Conservation (phyloP, 2,113 vertebrate genomes). For the Spea multiplicata region DNA sequence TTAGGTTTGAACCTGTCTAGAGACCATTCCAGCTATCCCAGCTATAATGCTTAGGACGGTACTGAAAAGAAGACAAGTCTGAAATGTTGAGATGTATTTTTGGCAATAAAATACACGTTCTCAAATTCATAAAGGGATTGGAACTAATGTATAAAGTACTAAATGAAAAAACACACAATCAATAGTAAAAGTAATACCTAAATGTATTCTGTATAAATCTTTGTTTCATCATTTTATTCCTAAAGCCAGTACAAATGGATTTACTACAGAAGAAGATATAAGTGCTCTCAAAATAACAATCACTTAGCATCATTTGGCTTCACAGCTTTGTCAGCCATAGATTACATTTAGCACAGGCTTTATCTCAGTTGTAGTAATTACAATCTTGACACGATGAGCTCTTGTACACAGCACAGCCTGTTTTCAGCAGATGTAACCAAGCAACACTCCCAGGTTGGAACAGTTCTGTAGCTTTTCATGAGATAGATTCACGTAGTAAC, state of each 20-base stretch:
- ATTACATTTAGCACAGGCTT: conserved; percentile 66
- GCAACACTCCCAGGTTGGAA: conserved; percentile 57
- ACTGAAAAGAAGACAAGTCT: no score
- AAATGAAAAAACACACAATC: no score
- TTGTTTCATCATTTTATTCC: conserved; percentile 50
- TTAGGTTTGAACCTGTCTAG: no score
- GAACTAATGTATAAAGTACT: no score
- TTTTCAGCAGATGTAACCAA: conserved; percentile 64
- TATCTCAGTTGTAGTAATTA: conserved; percentile 69
- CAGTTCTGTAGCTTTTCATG: conserved; percentile 54
- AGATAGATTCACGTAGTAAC: background rate
- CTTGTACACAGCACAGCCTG: conserved; percentile 57
- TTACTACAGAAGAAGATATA: conserved; percentile 50
- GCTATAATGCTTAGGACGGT: no score
- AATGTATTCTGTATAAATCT: background rate
- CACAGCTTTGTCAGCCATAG: conserved; percentile 61
- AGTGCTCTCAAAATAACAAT: conserved; percentile 58
- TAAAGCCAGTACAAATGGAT: conserved; percentile 53
- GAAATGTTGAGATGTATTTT: no score
- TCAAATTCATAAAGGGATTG: no score
- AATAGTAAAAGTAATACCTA: background rate
- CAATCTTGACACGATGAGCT: conserved; percentile 58
- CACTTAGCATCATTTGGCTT: conserved; percentile 59
- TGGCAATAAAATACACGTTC: no score
- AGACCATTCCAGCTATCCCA: no score